A percentile compares a stretch with the other conserved stretches of the same genome.
phyloP scores from a whole-genome alignment of 2,888 invertebrate genomes.

The Heliconius charithonia region DNA sequence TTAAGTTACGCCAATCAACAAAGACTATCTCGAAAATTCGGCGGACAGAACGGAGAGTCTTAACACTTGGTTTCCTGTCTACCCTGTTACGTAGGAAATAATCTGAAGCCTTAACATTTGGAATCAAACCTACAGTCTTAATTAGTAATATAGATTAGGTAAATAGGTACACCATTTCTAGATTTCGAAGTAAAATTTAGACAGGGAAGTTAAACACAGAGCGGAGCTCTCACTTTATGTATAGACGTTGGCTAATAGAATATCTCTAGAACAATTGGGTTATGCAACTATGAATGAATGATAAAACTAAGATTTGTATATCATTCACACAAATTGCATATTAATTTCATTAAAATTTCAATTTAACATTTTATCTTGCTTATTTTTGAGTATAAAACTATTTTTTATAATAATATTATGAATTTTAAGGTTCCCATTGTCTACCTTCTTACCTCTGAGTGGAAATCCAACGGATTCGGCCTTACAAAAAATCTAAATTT shows the following conservation, averaged over 20 bases:
- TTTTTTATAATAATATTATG: too few relatives aligned
- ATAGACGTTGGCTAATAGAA: slow-evolving; percentile 11
- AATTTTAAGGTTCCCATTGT: too few relatives aligned
- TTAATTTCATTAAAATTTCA: not conserved
- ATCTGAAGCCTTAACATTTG: not conserved
- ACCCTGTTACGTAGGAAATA: too few relatives aligned
- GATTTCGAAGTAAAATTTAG: slow-evolving; percentile 10
- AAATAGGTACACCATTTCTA: not conserved
- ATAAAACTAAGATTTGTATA: not conserved
- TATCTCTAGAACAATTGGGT: not conserved
- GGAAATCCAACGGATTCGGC: too few relatives aligned
- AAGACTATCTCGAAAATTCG: too few relatives aligned
- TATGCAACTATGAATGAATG: slow-evolving; percentile 1
- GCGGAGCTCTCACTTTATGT: not conserved
- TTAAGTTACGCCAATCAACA: too few relatives aligned
- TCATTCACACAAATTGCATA: not conserved
- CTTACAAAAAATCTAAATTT: too few relatives aligned
- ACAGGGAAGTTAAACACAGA: slow-evolving; percentile 6
- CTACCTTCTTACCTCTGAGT: too few relatives aligned
- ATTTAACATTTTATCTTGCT: not conserved
- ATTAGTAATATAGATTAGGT: not conserved
- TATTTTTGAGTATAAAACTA: not conserved
- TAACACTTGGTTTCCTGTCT: too few relatives aligned
- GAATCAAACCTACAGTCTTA: not conserved
- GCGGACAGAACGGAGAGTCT: too few relatives aligned